phyloP scores from a whole-genome alignment of 1,140 invertebrate species.

The Sarcophaga peregrina region DNA sequence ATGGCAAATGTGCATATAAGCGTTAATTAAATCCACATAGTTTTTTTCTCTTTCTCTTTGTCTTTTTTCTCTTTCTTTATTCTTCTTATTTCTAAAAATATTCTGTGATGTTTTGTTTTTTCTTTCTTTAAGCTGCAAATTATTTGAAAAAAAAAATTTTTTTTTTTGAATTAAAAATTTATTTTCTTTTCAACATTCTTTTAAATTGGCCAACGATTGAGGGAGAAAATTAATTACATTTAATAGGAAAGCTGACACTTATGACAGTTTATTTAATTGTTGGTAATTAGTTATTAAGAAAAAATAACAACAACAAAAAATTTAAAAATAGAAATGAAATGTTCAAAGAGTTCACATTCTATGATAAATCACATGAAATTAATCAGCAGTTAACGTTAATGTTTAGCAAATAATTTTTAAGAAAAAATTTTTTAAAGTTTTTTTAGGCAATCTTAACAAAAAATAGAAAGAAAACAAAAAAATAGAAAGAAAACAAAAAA shows the following conservation, averaged over 20 bases:
- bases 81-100: neutral
- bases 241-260: constrained; percentile 3
- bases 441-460: no score
- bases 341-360: no score
- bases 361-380: no score
- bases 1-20: constrained; percentile 6
- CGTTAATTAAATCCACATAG: constrained; percentile 28
- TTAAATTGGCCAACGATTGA: neutral
- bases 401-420: no score
- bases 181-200: neutral
- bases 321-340: neutral
- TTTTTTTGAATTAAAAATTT: no score
- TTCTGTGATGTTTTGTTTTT: no score
- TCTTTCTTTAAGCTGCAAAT: no score
- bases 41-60: neutral
- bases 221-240: constrained; percentile 36
- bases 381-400: no score
- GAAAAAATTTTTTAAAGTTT: no score
- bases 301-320: neutral
- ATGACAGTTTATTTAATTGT: constrained; percentile 34
- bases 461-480: no score
- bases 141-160: no score
- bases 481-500: no score
- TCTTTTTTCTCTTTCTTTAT: neutral
- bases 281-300: constrained; percentile 5